Percentiles rank a stretch among this genome's conserved stretches.
Evolutionary conservation across 2,797 vertebrate species (phyloP).

Genomic region (Tokudaia tokunoshimensis): DNA sequence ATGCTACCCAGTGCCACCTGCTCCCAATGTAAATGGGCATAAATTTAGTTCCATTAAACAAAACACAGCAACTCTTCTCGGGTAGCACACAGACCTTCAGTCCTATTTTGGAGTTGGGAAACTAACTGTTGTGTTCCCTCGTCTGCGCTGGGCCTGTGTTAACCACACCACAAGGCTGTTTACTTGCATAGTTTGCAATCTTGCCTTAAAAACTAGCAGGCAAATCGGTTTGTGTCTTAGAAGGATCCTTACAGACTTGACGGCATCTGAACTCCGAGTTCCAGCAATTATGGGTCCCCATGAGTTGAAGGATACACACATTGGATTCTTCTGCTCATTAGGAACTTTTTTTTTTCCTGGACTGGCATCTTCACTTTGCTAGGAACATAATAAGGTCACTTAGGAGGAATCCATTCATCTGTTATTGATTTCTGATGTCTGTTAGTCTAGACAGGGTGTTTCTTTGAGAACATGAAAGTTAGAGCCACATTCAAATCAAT

Average conservation of each 20-base stretch:
- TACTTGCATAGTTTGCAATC: slow-evolving; percentile 54
- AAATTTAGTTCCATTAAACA: slow-evolving; percentile 83
- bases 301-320: slow-evolving; percentile 18
- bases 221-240: slow-evolving; percentile 2
- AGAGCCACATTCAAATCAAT: slow-evolving; percentile 42
- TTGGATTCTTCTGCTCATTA: slow-evolving; percentile 56
- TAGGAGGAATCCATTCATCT: slow-evolving; percentile 8
- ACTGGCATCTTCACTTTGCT: background rate
- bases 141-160: slow-evolving; percentile 33
- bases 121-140: slow-evolving; percentile 57
- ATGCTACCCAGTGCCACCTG: slow-evolving; percentile 82
- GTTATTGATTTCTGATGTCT: background rate
- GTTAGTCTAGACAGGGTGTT: background rate
- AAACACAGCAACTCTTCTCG: slow-evolving; percentile 48
- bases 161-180: slow-evolving; percentile 30
- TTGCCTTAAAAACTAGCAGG: slow-evolving; percentile 59
- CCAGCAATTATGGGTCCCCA: background rate
- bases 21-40: slow-evolving; percentile 82
- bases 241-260: background rate
- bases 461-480: background rate
- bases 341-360: background rate
- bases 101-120: slow-evolving; percentile 69
- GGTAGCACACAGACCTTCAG: background rate
- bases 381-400: background rate
- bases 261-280: slow-evolving; percentile 40